Percentiles rank a stretch among this genome's conserved stretches.
Conservation (phyloP, 2,797 vertebrate species). For the Myoxocephalus aenaeus region DNA sequence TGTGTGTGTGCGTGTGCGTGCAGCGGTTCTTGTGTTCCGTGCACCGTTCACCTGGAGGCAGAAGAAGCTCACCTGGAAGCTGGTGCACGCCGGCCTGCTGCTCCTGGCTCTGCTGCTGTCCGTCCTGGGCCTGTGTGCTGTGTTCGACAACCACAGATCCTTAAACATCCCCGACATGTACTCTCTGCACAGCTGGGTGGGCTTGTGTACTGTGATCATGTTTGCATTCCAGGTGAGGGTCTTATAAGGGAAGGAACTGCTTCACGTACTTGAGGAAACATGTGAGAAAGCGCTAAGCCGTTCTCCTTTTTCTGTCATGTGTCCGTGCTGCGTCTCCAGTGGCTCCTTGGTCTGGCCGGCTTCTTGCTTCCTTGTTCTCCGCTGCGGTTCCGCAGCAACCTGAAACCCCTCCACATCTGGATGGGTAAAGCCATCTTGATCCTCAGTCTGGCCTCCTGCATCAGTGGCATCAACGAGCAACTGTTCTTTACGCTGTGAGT, state of each 20-base stretch:
- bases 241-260: no score
- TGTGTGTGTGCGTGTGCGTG: neutral
- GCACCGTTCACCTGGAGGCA: conserved; percentile 48
- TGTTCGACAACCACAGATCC: conserved; percentile 42
- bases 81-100: conserved; percentile 50
- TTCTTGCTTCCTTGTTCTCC: conserved; percentile 47
- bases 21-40: conserved; percentile 44
- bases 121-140: conserved; percentile 32
- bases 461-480: conserved; percentile 54
- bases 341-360: conserved; percentile 40
- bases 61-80: conserved; percentile 43
- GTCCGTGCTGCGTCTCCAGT: neutral
- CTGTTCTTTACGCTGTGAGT: conserved; percentile 43
- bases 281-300: neutral
- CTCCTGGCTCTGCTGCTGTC: conserved; percentile 36
- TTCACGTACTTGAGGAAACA: neutral
- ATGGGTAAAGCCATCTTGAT: conserved; percentile 29
- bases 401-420: conserved; percentile 53
- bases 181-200: conserved; percentile 58
- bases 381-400: neutral
- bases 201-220: conserved; percentile 30
- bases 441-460: conserved; percentile 43
- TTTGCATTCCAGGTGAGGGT: conserved; percentile 45
- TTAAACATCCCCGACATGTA: conserved; percentile 11
- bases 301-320: neutral